phyloP scores from a whole-genome alignment of 2,113 vertebrate genomes.

The Micromys minutus region DNA sequence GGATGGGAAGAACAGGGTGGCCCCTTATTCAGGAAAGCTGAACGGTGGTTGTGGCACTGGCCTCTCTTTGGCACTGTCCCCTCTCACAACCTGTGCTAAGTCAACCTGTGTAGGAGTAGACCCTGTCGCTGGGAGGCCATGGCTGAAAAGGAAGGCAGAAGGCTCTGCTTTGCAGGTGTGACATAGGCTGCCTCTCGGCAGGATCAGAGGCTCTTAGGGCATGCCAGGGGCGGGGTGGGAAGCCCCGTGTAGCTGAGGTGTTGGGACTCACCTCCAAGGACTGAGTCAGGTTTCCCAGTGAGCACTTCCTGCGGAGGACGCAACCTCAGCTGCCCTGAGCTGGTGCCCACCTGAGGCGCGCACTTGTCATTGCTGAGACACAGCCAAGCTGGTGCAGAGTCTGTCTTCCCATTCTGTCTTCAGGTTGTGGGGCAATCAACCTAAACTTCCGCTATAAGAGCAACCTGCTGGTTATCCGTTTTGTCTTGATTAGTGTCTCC shows the following conservation, averaged over 20 bases:
- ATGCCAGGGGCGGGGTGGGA: neutral
- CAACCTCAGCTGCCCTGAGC: too few relatives aligned
- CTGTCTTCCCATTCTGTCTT: accelerated
- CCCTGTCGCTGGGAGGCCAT: neutral
- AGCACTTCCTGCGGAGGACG: neutral
- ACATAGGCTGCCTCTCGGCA: too few relatives aligned
- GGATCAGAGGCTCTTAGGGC: too few relatives aligned
- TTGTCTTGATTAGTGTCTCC: neutral
- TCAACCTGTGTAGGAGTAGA: neutral
- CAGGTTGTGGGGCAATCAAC: neutral
- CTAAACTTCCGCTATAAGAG: neutral
- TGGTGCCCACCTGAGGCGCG: neutral
- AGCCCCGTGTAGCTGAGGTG: neutral
- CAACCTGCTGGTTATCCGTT: neutral
- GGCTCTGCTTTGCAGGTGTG: neutral
- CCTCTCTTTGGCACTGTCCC: neutral
- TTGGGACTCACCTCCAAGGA: neutral
- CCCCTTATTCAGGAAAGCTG: neutral
- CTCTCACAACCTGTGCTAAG: neutral
- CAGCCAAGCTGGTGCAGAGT: neutral
- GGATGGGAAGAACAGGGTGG: neutral
- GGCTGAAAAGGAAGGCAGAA: neutral
- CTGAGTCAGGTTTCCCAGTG: neutral
- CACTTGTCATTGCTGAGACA: neutral
- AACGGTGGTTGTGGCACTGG: neutral